These are phyloP conservation scores for Sebastes miniatus DNA, from an alignment of 2,797 vertebrate species.

Conservation along the genomic window DNA sequence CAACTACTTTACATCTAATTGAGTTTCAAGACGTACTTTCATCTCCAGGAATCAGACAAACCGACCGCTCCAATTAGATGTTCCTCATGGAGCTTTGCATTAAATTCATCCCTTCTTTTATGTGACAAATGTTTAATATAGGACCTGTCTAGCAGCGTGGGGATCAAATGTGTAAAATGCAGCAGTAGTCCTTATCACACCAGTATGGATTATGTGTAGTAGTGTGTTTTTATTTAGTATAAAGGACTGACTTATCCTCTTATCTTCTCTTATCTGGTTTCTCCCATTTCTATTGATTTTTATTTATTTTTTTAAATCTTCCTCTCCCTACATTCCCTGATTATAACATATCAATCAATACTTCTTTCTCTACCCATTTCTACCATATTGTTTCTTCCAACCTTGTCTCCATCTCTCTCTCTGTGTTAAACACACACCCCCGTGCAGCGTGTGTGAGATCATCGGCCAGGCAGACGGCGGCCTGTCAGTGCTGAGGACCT, in stretches of 20 bases:
- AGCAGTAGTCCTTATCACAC: neutral
- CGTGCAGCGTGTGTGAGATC: slow-evolving; percentile 90
- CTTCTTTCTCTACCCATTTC: neutral
- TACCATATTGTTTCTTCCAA: neutral
- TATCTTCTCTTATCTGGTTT: neutral
- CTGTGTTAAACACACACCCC: neutral
- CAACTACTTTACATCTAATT: neutral
- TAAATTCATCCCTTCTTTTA: neutral
- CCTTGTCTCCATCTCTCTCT: neutral
- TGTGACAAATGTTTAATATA: neutral
- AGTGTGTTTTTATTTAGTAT: neutral
- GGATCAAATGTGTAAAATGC: neutral
- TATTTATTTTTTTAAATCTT: neutral
- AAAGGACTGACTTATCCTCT: neutral
- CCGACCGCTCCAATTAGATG: neutral
- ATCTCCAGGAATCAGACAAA: neutral
- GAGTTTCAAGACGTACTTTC: neutral
- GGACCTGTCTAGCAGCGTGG: neutral
- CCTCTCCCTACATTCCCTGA: neutral
- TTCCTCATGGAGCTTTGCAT: neutral
- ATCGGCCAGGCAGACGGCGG: slow-evolving; percentile 94
- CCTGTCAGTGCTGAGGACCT: slow-evolving; percentile 93
- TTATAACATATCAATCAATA: neutral
- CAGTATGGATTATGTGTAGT: neutral
- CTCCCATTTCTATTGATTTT: neutral